phyloP scores from a whole-genome alignment of 2,797 vertebrate genomes.

The Tadarida brasiliensis region DNA sequence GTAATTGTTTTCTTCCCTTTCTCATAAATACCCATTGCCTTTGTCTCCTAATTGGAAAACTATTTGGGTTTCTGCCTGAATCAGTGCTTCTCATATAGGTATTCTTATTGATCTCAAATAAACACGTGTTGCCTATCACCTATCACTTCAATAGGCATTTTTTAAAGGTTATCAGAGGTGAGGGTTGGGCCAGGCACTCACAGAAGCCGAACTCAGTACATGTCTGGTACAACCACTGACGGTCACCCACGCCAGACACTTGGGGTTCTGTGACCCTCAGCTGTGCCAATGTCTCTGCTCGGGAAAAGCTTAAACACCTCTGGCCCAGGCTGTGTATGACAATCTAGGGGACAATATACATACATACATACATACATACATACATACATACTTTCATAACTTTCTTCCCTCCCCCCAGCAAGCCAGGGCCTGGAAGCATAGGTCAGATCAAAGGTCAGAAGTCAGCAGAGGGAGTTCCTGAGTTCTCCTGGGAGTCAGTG shows the following conservation, averaged over 20 bases:
- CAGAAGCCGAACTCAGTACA: slow-evolving; percentile 95
- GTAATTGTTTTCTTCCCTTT: neutral
- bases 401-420: neutral
- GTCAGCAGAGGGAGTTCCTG: neutral
- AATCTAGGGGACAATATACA: slow-evolving; percentile 80
- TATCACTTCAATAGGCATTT: neutral
- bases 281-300: slow-evolving; percentile 83
- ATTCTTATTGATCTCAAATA: neutral
- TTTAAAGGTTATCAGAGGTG: neutral
- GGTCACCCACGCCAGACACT: slow-evolving; percentile 74
- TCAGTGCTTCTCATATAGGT: neutral
- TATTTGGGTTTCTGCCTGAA: neutral
- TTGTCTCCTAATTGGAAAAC: neutral
- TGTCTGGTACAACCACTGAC: slow-evolving; percentile 94
- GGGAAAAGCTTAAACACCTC: slow-evolving; percentile 88
- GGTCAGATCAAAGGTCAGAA: neutral
- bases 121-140: neutral
- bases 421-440: neutral
- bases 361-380: neutral
- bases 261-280: slow-evolving; percentile 86
- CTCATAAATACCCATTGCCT: neutral
- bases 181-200: slow-evolving; percentile 78
- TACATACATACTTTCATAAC: neutral
- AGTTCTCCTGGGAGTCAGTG: neutral
- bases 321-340: slow-evolving; percentile 80